phyloP scores from a whole-genome alignment of 2,888 invertebrate species.

The Isoperla grammatica region DNA sequence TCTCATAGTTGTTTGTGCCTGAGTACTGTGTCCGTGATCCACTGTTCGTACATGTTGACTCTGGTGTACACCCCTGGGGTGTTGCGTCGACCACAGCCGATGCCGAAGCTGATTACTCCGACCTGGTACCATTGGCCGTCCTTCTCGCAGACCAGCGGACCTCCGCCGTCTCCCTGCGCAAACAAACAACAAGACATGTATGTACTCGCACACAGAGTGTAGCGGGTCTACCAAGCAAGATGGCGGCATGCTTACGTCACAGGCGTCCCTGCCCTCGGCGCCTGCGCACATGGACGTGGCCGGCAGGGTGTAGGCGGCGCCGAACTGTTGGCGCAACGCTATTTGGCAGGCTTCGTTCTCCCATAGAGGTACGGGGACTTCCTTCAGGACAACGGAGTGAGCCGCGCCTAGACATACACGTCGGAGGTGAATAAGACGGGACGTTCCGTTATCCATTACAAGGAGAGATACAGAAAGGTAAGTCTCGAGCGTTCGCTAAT shows the following conservation, averaged over 20 bases:
- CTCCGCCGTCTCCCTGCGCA: conserved; percentile 44
- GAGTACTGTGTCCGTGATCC: conserved; percentile 39
- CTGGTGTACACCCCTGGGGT: conserved; percentile 44
- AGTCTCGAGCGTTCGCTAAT: too few relatives aligned
- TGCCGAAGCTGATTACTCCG: conserved; percentile 42
- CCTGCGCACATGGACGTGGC: conserved; percentile 43
- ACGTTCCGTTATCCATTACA: neutral
- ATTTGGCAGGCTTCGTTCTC: conserved; percentile 39
- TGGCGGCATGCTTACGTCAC: conserved; percentile 42
- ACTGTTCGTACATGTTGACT: conserved; percentile 33
- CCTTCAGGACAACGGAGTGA: conserved; percentile 43
- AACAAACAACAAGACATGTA: neutral
- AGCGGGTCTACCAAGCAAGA: too few relatives aligned
- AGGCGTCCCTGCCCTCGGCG: conserved; percentile 43
- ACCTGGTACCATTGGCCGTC: conserved; percentile 43
- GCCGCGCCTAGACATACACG: conserved; percentile 37
- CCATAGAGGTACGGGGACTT: conserved; percentile 44
- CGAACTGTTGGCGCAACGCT: conserved; percentile 41
- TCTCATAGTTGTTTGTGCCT: conserved; percentile 12
- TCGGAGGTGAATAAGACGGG: too few relatives aligned
- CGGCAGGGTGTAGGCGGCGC: conserved; percentile 40
- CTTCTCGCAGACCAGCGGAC: conserved; percentile 42
- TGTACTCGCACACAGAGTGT: too few relatives aligned
- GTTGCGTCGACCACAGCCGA: conserved; percentile 40
- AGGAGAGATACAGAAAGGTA: neutral